Conservation (phyloP, 2,113 vertebrate genomes). For the Lycaon pictus region DNA sequence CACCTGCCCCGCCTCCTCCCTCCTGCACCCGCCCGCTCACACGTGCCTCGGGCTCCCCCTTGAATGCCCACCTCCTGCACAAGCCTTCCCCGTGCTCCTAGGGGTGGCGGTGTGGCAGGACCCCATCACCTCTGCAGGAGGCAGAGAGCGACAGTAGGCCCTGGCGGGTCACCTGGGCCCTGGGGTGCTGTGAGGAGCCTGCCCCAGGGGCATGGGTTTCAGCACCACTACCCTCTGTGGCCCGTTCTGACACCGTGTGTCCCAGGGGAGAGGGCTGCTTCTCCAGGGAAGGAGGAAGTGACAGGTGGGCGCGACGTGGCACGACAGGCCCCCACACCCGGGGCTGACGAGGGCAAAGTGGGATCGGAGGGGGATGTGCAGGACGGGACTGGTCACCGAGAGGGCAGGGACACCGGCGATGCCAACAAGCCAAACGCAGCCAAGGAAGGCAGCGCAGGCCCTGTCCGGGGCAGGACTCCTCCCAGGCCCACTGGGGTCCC, state of each 20-base stretch:
- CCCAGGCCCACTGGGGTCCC: too few species aligned
- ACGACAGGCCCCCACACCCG: fast-evolving
- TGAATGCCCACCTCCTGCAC: fast-evolving
- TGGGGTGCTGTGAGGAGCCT: neutral
- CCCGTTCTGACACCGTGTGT: fast-evolving
- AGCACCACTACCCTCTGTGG: fast-evolving
- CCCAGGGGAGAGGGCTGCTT: neutral
- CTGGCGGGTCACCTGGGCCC: neutral
- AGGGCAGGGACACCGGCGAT: fast-evolving
- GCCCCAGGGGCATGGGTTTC: fast-evolving
- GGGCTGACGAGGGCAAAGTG: too few species aligned
- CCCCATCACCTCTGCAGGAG: neutral
- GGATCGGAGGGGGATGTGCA: fast-evolving
- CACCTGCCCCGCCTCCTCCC: too few species aligned
- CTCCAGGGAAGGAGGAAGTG: neutral
- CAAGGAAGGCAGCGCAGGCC: fast-evolving
- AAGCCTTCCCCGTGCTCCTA: neutral
- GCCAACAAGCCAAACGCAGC: neutral
- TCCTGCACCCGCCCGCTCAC: neutral
- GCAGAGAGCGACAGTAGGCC: neutral
- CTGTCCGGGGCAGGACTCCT: neutral
- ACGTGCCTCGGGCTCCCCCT: neutral
- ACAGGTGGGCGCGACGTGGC: fast-evolving
- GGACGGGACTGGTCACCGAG: neutral
- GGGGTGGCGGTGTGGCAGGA: fast-evolving